Evolutionary conservation across 2,797 vertebrate species (phyloP).

Genomic region (Cynodonichthys magdalenae): DNA sequence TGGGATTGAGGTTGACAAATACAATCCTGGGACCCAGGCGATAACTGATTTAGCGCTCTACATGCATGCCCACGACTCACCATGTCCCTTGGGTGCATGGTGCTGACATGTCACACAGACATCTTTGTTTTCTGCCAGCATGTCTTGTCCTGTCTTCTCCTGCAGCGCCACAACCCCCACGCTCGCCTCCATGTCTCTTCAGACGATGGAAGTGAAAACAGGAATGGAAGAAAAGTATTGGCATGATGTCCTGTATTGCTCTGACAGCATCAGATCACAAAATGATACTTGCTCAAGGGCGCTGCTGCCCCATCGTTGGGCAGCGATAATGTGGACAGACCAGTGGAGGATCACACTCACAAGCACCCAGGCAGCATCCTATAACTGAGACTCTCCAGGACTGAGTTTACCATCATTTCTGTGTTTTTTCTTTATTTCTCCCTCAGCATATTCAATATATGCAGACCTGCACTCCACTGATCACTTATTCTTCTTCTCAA

Average conservation of each 20-base stretch:
- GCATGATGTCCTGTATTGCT: constrained; percentile 21
- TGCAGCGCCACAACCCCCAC: constrained; percentile 39
- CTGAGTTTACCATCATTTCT: background rate
- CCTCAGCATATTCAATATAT: constrained; percentile 1
- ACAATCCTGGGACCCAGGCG: constrained; percentile 48
- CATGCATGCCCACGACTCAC: constrained; percentile 59
- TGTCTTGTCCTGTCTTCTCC: constrained; percentile 52
- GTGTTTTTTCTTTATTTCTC: constrained; percentile 12
- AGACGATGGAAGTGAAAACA: constrained; percentile 35
- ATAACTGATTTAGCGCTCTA: constrained; percentile 7
- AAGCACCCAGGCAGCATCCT: too few relatives aligned
- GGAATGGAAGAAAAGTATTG: constrained; percentile 42
- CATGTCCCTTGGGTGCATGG: constrained; percentile 54
- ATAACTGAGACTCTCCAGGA: background rate
- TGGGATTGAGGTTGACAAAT: constrained; percentile 5
- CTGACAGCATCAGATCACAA: constrained; percentile 22
- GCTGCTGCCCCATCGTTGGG: constrained; percentile 9
- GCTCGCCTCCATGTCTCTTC: constrained; percentile 72
- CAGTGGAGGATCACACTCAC: background rate
- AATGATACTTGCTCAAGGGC: constrained; percentile 6
- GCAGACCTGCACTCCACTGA: constrained; percentile 43
- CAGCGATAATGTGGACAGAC: constrained; percentile 2
- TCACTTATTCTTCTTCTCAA: constrained; percentile 7
- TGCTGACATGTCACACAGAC: constrained; percentile 62
- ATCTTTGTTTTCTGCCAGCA: constrained; percentile 65